A percentile compares a stretch with the other conserved stretches of the same genome.
Conservation (phyloP, 2,797 vertebrate species). For the Octomys mimax region DNA sequence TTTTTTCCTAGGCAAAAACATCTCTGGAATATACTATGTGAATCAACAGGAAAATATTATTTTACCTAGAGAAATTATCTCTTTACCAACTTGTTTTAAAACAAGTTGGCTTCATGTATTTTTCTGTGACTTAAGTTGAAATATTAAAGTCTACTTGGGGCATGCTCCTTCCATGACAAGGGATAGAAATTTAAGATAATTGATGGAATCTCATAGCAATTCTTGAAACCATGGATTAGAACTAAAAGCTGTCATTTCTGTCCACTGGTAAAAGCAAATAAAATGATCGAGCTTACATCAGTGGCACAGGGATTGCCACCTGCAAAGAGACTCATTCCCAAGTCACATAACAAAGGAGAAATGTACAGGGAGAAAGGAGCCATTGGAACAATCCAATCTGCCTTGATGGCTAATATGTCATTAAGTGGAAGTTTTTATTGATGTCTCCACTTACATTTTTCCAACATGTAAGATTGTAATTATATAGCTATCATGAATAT, state of each 20-base stretch:
- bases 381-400: background rate
- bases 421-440: background rate
- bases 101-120: background rate
- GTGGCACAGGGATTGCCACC: too few species aligned
- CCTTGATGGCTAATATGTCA: background rate
- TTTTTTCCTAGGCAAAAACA: constrained; percentile 28
- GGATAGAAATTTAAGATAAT: background rate
- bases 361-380: background rate
- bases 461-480: background rate
- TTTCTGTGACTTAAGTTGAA: background rate
- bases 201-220: background rate
- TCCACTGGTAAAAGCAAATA: background rate
- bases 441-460: background rate
- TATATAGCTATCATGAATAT: background rate
- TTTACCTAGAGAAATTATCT: constrained; percentile 48
- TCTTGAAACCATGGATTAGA: background rate
- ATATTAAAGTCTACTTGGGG: background rate
- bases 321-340: background rate
- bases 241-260: background rate
- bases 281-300: background rate
- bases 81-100: background rate
- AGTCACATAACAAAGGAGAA: background rate
- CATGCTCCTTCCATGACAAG: background rate
- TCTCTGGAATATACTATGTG: constrained; percentile 30
- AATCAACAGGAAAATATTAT: constrained; percentile 24